Evolutionary conservation across 2,113 vertebrate genomes (phyloP), one percentile per base, ranked within the genome.

Genomic region (Gorsachius goisagi): DNA sequence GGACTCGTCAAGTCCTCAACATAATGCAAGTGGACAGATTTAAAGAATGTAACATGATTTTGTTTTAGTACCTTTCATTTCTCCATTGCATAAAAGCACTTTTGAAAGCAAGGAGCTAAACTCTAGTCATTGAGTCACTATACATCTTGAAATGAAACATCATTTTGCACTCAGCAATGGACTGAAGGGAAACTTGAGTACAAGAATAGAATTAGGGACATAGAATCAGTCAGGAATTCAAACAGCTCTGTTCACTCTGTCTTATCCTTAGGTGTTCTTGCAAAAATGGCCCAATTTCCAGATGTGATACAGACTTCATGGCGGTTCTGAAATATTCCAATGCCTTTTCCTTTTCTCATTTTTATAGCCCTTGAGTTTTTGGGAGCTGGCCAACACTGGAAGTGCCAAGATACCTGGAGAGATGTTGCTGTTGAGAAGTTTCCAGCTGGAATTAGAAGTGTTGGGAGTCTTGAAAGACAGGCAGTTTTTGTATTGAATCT

Each of bases 71-170:
- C 28, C 35, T 86, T 92, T 95, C 73, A 87, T 89, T 90, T 81
- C n/a, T 81, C 8, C 28, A 6, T 84, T 92, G 52, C 49, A 58
- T 86, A 82, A 95, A 85, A 92, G 77, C 52, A 78, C 66, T 91
- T 96, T 73, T 79, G 84, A 91, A 89, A 82, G 52, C 35, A 82
- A 88, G 44, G 53, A 87, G 50, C 47, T 92, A 81, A 92, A 79
- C 44, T 89, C 35, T 64, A 30, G 52, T 94, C 1, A 0, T 60
- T 50, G 84, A 92, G 26, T 72, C 44, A 41, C 60, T 85, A 27
- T 39, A 44, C 9, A n/a, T n/a, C 81, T 87, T 79, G 87, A 92
- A 97, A 92, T 74, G 76, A 84, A 92, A 95, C 91, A 82, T 72
- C 15, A 60, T 91, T 96, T 91, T 96, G 69, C 73, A 93, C 95